phyloP scores from a whole-genome alignment of 2,888 invertebrate genomes.

The Eretmocerus hayati region DNA sequence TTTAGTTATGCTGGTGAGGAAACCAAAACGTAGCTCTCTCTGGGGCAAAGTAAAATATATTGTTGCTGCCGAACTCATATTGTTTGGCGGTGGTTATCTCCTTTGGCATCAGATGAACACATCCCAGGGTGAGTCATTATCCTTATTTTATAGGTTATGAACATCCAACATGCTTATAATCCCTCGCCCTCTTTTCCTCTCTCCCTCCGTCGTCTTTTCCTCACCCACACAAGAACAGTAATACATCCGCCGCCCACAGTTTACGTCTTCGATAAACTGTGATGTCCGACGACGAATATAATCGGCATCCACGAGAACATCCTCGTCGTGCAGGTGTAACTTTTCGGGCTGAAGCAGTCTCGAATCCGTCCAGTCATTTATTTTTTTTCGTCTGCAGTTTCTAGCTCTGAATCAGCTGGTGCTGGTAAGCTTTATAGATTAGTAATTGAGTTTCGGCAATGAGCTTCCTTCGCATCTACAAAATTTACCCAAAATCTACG shows the following conservation, averaged over 20 bases:
- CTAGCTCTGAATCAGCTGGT: no score
- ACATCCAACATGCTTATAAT: background rate
- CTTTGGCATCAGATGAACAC: slow-evolving; percentile 10
- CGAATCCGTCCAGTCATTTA: no score
- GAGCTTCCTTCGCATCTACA: background rate
- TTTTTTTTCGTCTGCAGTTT: no score
- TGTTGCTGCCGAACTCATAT: slow-evolving; percentile 2
- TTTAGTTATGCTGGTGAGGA: background rate
- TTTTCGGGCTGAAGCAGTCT: no score
- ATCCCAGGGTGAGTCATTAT: slow-evolving; percentile 14
- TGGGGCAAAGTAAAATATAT: slow-evolving; percentile 1
- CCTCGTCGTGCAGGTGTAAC: no score
- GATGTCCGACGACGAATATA: no score
- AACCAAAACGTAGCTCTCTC: background rate
- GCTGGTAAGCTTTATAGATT: no score
- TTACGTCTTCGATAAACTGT: background rate
- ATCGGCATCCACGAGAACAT: no score
- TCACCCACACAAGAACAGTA: background rate
- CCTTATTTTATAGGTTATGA: no score
- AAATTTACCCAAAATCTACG: background rate
- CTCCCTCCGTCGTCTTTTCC: background rate
- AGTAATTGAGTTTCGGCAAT: no score
- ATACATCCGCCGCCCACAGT: background rate
- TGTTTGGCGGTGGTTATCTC: background rate
- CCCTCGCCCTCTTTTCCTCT: background rate